Evolutionary conservation across 2,113 vertebrate species (phyloP).

Genomic region (Charadrius vociferus): DNA sequence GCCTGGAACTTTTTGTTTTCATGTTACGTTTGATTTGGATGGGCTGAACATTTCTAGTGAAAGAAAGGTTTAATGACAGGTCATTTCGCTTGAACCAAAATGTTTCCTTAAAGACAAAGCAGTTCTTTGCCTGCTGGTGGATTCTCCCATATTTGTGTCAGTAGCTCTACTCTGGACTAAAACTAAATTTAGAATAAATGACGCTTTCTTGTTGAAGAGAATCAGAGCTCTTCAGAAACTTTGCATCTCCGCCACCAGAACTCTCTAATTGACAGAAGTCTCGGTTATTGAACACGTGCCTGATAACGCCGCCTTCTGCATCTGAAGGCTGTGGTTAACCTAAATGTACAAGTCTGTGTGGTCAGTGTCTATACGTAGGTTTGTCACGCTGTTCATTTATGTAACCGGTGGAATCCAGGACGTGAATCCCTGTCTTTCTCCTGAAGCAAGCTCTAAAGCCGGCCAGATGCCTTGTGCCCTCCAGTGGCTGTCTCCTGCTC

Average conservation of each 20-base stretch:
- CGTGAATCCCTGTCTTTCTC: not conserved
- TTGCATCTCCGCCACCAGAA: not conserved
- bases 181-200: not conserved
- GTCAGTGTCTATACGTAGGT: fast-evolving
- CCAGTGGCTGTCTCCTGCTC: not conserved
- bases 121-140: not conserved
- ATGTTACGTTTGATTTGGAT: not conserved
- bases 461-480: not conserved
- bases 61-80: not conserved
- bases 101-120: not conserved
- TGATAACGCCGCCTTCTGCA: not conserved
- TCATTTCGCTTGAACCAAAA: not conserved
- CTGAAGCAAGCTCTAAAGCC: not conserved
- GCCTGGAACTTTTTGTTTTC: not conserved
- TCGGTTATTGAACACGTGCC: fast-evolving
- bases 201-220: not conserved
- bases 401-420: fast-evolving
- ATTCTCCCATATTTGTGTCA: not conserved
- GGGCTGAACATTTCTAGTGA: not conserved
- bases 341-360: fast-evolving
- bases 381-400: not conserved
- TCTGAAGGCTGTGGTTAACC: not conserved
- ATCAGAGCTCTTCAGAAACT: not conserved
- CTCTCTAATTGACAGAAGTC: not conserved
- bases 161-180: not conserved